Evolutionary conservation across 2,888 invertebrate genomes (phyloP), one percentile per base, ranked within the genome.

Genomic region (Apodemia zela): DNA sequence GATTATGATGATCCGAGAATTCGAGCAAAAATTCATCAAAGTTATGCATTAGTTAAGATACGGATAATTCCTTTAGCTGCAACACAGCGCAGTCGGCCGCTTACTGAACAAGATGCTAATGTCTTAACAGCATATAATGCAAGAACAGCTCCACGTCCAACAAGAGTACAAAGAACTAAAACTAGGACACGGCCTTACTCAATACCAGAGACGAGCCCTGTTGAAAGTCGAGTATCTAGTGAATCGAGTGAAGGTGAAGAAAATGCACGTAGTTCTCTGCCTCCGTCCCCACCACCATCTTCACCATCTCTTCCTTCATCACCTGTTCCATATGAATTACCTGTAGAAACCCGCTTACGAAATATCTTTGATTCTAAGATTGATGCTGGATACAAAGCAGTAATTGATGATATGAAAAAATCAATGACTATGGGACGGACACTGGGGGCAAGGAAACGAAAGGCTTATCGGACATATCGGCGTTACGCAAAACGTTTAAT

Each of bases 321-420:
- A 0, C 89, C 89, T 17, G 85, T 85, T 4, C 89, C 90, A 0
- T 90, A 90, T 65, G 90, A 90, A 63, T 75, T 90, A 0, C 85
- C 87, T n/a, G 84, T 88, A 0, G 90, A 90, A 70, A 87, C 89
- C 1, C 84, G 92, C 15, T 73, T 92, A 3, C 84, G 78, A 65
- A 91, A 92, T 58, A 92, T 92, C 61, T 89, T 92, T 63, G 92
- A 92, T 71, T 84, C 92, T 0, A 92, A 92, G 82, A 82, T 89
- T 35, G 92, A 92, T 65, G 91, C 91, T n/a, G 92, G 92, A 47
- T 92, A 92, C 71, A 92, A 92, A 80, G 90, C 92, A 2, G 90
- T 92, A 0, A 92, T 92, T 17, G 92, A 92, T 69, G 92, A 92
- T 33, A 92, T 92, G 92, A 92, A 92, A 70, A 92, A 92, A 70